phyloP scores from a whole-genome alignment of 2,113 vertebrate genomes.

The Oriolus oriolus region DNA sequence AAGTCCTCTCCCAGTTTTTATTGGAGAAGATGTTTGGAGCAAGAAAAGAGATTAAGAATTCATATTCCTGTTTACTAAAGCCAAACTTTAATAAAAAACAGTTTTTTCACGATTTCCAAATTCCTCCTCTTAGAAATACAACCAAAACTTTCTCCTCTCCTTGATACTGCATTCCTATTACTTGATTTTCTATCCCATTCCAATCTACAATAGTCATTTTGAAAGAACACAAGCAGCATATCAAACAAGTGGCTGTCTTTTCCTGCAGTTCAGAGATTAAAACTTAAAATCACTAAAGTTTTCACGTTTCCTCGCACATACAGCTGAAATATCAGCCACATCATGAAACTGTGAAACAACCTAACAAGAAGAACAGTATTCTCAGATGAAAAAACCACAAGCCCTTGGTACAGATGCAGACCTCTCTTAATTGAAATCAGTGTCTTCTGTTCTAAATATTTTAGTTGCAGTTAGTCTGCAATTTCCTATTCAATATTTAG shows the following conservation, averaged over 20 bases:
- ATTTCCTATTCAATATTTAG: not conserved
- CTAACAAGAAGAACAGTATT: not conserved
- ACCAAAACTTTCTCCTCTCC: not conserved
- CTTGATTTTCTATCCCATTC: not conserved
- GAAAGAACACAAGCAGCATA: not conserved
- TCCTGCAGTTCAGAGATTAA: not conserved
- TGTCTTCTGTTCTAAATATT: not conserved
- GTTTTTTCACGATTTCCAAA: not conserved
- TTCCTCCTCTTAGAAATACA: not conserved
- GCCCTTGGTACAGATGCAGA: not conserved
- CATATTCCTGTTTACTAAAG: not conserved
- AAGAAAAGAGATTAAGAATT: not conserved
- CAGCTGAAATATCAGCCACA: not conserved
- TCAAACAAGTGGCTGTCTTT: not conserved
- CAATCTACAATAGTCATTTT: not conserved
- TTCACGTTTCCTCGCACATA: not conserved
- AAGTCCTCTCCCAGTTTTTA: not conserved
- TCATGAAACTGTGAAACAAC: not conserved
- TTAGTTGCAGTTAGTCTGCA: not conserved
- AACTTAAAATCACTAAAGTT: not conserved
- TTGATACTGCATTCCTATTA: not conserved
- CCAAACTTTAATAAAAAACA: not conserved
- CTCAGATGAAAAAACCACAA: not conserved
- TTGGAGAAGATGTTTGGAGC: not conserved
- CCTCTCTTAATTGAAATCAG: not conserved